phyloP scores from a whole-genome alignment of 2,888 invertebrate genomes.

The Euzetes globulus region DNA sequence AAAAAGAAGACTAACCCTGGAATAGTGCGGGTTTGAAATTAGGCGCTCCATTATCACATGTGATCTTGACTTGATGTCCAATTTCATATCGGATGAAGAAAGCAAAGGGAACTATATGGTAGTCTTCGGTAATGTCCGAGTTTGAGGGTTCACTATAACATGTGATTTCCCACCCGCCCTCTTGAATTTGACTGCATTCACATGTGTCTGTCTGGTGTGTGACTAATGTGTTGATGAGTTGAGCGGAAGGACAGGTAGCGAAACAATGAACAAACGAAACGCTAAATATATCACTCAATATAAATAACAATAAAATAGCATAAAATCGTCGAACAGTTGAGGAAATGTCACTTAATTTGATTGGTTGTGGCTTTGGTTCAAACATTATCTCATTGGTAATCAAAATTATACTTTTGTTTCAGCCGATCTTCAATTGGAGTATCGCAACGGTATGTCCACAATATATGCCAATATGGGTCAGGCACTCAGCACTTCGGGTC shows the following conservation, averaged over 20 bases:
- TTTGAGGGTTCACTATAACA: conserved; percentile 7
- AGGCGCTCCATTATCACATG: conserved; percentile 34
- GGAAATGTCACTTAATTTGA: not conserved
- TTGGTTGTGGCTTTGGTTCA: no score
- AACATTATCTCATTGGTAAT: not conserved
- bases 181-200: conserved; percentile 31
- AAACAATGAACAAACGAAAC: not conserved
- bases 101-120: not conserved
- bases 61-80: conserved; percentile 29
- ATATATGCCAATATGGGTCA: not conserved
- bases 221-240: conserved; percentile 18
- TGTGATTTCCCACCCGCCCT: conserved; percentile 34
- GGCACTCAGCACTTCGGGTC: not conserved
- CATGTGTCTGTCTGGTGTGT: conserved; percentile 2
- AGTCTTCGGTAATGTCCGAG: not conserved
- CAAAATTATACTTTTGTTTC: not conserved
- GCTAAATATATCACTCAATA: not conserved
- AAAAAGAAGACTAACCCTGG: conserved; percentile 33
- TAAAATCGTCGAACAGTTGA: not conserved
- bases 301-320: not conserved
- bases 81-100: conserved; percentile 34
- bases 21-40: conserved; percentile 36
- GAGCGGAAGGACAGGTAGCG: conserved; percentile 22
- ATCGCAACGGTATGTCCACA: not conserved
- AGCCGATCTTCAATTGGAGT: not conserved